phyloP scores from a whole-genome alignment of 2,888 invertebrate genomes.

The Ditula angustiorana region DNA sequence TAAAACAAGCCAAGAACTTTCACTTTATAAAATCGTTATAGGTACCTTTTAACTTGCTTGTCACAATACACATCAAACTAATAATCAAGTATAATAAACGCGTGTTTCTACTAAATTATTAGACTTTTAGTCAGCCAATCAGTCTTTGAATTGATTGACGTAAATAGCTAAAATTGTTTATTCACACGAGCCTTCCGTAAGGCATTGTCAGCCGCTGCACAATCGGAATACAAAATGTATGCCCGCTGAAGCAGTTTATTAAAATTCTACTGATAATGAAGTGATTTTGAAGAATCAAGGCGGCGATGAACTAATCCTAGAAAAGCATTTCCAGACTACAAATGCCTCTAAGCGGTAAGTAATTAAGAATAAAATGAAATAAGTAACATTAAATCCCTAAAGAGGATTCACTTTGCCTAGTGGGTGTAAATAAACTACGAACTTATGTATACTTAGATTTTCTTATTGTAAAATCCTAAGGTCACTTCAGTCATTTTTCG shows the following conservation, averaged over 20 bases:
- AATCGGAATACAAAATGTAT: background rate
- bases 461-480: background rate
- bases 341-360: background rate
- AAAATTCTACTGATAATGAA: background rate
- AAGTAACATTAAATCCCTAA: background rate
- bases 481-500: no score
- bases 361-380: background rate
- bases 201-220: background rate
- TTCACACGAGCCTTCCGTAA: background rate
- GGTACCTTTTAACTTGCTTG: no score
- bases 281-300: background rate
- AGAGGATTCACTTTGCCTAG: background rate
- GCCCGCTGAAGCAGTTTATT: background rate
- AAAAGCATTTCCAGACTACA: background rate
- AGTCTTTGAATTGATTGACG: background rate
- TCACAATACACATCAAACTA: no score
- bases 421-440: no score
- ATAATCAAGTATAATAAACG: no score
- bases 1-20: no score
- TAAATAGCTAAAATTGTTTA: conserved; percentile 3
- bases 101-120: no score
- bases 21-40: no score
- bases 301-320: background rate
- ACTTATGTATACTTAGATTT: background rate
- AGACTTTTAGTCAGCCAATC: no score